phyloP scores from a whole-genome alignment of 2,888 invertebrate species.

The Erebia epiphron region DNA sequence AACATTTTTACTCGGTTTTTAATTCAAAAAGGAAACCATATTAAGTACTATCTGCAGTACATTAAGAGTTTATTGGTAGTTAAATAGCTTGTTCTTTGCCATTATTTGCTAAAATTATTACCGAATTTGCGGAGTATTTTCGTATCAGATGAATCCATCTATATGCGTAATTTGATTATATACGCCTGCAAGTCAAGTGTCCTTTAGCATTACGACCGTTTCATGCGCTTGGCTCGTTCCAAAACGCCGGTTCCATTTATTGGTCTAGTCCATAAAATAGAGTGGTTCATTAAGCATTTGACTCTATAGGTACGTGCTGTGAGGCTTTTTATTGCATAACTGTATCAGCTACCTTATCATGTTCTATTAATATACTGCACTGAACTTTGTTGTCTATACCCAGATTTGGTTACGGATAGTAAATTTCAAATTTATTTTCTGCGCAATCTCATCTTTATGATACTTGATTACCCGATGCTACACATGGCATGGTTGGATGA shows the following conservation, averaged over 20 bases:
- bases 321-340: constrained; percentile 71
- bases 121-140: constrained; percentile 49
- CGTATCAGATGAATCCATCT: constrained; percentile 58
- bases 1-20: constrained; percentile 18
- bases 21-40: constrained; percentile 18
- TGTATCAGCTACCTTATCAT: constrained; percentile 55
- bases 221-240: constrained; percentile 55
- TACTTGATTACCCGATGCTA: constrained; percentile 11
- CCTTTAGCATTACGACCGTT: constrained; percentile 65
- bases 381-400: constrained; percentile 58
- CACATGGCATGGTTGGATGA: constrained; percentile 50
- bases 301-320: constrained; percentile 50
- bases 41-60: constrained; percentile 46
- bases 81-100: constrained; percentile 51
- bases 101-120: constrained; percentile 47
- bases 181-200: constrained; percentile 64
- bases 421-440: constrained; percentile 35
- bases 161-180: constrained; percentile 61
- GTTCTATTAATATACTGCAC: constrained; percentile 49
- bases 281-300: constrained; percentile 71
- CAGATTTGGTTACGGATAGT: constrained; percentile 20
- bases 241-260: constrained; percentile 64
- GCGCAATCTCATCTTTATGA: constrained; percentile 22
- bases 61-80: constrained; percentile 49
- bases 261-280: constrained; percentile 70